Conservation (phyloP, 2,113 vertebrate genomes). For the Aptenodytes patagonicus region DNA sequence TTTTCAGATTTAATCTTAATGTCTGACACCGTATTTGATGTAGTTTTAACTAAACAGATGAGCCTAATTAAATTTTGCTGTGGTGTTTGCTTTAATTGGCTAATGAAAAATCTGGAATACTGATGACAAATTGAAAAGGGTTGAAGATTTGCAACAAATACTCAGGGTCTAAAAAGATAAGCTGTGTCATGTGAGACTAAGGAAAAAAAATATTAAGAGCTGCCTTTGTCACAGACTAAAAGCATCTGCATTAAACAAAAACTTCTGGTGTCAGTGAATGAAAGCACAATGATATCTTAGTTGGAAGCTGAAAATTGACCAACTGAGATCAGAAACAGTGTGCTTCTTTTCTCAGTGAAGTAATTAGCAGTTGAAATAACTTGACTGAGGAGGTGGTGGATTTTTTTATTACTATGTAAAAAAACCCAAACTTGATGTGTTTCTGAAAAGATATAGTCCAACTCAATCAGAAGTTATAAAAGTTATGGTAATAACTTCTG, state of each 20-base stretch:
- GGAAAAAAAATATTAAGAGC: neutral
- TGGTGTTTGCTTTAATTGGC: neutral
- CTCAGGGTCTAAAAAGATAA: neutral
- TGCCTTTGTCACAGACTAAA: neutral
- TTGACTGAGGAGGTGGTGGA: neutral
- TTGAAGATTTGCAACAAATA: neutral
- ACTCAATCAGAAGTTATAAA: neutral
- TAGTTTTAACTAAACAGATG: neutral
- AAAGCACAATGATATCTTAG: neutral
- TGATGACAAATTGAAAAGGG: neutral
- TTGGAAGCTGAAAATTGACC: neutral
- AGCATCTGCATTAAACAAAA: neutral
- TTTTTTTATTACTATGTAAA: neutral
- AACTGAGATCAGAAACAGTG: neutral
- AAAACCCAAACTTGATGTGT: neutral
- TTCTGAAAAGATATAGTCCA: neutral
- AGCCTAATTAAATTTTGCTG: neutral
- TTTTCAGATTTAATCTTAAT: neutral
- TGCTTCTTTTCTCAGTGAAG: neutral
- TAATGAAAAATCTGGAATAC: neutral
- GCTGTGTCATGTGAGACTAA: neutral
- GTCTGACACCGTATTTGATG: neutral
- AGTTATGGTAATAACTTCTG: neutral
- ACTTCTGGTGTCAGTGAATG: neutral
- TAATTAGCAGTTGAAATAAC: neutral